Base-by-base conservation (phyloP, 2,888 invertebrate genomes). In the Phengaris arion region DNA sequence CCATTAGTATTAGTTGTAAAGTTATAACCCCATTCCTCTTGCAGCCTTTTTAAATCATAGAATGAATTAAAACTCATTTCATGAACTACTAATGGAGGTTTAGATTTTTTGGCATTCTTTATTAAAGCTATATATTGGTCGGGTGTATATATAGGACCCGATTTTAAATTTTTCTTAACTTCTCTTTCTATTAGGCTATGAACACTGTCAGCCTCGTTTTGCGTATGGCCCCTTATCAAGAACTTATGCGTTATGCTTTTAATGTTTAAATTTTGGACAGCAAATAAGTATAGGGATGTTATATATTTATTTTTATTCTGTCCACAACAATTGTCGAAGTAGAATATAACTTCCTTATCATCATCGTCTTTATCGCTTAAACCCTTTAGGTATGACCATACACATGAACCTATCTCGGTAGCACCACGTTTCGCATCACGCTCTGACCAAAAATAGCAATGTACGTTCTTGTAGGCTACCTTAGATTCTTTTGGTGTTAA, bases 371-470 rank as follows among this genome's bases (percentile, higher is more conserved):
- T 54, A 46, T 35, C 35, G 35, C 54, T 48, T 6, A 75, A 0
- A 12, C 6, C 12, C 64, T 81, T 57, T 9, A 80, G 74, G 57
- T 77, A 81, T 4, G 77, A 13, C 45, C 78, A 74, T 7, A 80
- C 55, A 70, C 81, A 80, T 2, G 48, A 75, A 0, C 80, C 80
- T 6, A 82, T 81, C 77, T 81, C 81, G 12, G 74, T 74, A 12
- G 79, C 78, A 9, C 80, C 80, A 2, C 80, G 70, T 57, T 79
- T 81, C 64, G 76, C 81, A 46, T 81, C 77, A 5, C 73, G 70
- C 68, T 81, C 81, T 22, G 78, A 73, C 80, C 81, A 80, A 77
- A 82, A 80, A 74, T 75, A 81, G 57, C 79, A 81, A 6, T 72
- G 55, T 5, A 79, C 79, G 73, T 77, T 76, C 10, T 57, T 35